Conservation (phyloP, 1,140 invertebrate genomes). For the Atta colombica region DNA sequence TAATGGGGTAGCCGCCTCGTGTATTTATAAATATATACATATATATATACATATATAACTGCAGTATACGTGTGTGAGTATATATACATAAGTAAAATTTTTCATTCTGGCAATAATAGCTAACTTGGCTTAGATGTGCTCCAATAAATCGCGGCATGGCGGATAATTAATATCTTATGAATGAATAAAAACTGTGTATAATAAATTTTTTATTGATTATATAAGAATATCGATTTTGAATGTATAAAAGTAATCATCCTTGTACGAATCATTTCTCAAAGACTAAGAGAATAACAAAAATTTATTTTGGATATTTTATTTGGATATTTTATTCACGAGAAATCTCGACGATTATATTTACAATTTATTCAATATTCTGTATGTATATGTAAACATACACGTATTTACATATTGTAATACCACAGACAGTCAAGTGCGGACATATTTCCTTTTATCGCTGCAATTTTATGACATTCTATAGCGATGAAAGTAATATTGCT, state of each 20-base stretch:
- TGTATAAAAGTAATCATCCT: constrained; percentile 4
- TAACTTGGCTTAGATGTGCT: constrained; percentile 57
- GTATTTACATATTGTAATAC: constrained; percentile 66
- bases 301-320: not conserved
- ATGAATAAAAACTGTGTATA: not conserved
- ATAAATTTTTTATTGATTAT: constrained; percentile 12
- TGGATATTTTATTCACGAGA: not conserved
- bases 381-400: constrained; percentile 50
- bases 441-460: constrained; percentile 48
- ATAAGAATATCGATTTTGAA: constrained; percentile 6
- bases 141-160: constrained; percentile 32
- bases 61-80: constrained; percentile 48
- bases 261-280: not conserved
- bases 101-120: constrained; percentile 61
- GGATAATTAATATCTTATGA: not conserved
- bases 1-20: constrained; percentile 68
- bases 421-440: constrained; percentile 50
- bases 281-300: not conserved
- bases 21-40: constrained; percentile 66
- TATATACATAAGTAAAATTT: constrained; percentile 66
- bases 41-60: constrained; percentile 60
- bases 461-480: constrained; percentile 19
- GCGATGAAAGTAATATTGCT: constrained; percentile 48
- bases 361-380: constrained; percentile 48
- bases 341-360: not conserved